A percentile compares a stretch with the other conserved stretches of the same genome.
These are phyloP conservation scores for Arnoldichthys spilopterus DNA, from an alignment of 2,797 vertebrate species.

Conservation along the genomic window DNA sequence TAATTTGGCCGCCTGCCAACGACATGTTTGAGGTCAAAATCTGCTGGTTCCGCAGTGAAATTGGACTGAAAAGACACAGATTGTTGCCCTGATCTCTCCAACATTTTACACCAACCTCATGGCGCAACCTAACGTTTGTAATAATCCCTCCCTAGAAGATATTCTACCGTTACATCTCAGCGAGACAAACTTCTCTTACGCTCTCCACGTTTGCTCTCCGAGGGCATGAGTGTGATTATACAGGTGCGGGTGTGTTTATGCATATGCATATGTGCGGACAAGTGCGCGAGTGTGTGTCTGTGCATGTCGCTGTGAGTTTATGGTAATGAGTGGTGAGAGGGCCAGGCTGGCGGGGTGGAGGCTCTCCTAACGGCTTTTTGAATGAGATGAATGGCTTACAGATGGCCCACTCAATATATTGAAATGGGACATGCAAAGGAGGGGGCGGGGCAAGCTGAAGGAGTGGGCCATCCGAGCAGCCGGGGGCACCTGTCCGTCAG, in stretches of 20 bases:
- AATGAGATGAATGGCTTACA: constrained; percentile 84
- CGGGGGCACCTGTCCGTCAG: constrained; percentile 53
- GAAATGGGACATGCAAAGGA: constrained; percentile 77
- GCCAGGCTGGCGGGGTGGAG: constrained; percentile 47
- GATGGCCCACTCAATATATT: constrained; percentile 83
- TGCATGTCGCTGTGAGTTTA: constrained; percentile 61
- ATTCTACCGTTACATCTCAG: neutral
- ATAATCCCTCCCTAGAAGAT: constrained; percentile 7
- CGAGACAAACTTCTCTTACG: neutral
- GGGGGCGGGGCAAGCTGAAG: constrained; percentile 63
- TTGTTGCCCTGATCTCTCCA: neutral
- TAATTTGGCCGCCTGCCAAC: too few relatives aligned
- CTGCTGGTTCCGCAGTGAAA: too few relatives aligned
- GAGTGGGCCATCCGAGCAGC: constrained; percentile 54
- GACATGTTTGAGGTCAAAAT: too few relatives aligned
- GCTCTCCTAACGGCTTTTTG: constrained; percentile 77
- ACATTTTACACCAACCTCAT: constrained; percentile 13
- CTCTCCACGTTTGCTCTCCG: neutral
- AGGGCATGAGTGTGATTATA: constrained; percentile 19
- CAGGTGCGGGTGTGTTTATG: constrained; percentile 34
- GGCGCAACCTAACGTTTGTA: constrained; percentile 10
- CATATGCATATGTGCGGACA: constrained; percentile 41
- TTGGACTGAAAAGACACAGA: too few relatives aligned
- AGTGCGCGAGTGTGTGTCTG: constrained; percentile 54
- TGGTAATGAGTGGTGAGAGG: constrained; percentile 55